phyloP scores from a whole-genome alignment of 2,888 invertebrate species.

The Camponotus fellah region DNA sequence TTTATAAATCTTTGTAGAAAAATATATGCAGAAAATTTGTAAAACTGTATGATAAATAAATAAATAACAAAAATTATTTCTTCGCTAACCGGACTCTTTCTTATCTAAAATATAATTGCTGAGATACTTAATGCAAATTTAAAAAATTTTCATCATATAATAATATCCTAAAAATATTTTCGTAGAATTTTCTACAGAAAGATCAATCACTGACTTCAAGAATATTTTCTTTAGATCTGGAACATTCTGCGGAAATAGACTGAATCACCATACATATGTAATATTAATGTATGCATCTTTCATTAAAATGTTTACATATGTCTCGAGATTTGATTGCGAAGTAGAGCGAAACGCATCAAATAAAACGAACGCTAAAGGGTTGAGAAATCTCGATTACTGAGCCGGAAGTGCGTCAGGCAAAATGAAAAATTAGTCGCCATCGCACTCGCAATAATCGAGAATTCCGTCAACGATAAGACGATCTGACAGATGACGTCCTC shows the following conservation, averaged over 20 bases:
- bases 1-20: neutral
- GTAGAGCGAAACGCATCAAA: neutral
- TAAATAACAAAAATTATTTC: neutral
- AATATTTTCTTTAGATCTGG: too few relatives aligned
- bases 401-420: conserved; percentile 2
- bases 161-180: neutral
- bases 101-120: neutral
- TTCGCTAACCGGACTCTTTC: neutral
- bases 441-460: conserved; percentile 10
- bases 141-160: neutral
- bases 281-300: neutral
- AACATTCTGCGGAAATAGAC: neutral
- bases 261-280: neutral
- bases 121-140: neutral
- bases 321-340: neutral
- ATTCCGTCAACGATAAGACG: conserved; percentile 45
- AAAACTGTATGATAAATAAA: neutral
- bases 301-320: neutral
- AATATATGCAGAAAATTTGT: neutral
- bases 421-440: conserved; percentile 29
- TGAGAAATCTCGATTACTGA: conserved; percentile 20
- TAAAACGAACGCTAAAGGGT: neutral
- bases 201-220: too few relatives aligned
- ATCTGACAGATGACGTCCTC: conserved; percentile 44
- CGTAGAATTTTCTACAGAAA: neutral